Evolutionary conservation across 2,113 vertebrate genomes (phyloP), one percentile per base, ranked within the genome.

Genomic region (Cebus imitator): DNA sequence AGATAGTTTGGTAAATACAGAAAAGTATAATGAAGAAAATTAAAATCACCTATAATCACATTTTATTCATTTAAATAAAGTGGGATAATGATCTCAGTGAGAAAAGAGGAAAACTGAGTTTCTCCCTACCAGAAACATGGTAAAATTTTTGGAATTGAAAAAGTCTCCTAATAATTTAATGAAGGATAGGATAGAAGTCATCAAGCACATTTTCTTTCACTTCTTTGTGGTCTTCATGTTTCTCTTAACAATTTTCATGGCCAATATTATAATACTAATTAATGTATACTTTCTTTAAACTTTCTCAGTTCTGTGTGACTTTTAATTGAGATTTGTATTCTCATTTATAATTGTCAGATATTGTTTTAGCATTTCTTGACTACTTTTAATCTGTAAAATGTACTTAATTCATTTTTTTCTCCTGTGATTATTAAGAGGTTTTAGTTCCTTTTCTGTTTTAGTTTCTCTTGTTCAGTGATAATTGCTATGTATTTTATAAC

Each of bases 11-110:
- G 68, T 90, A 96, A 97, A 87, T 86, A 45, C 12, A 82, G 70
- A 80, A 97, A 96, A 97, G 37, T 72, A 55, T 91, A 84, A 73
- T 84, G 93, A 93, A 91, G 52, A 95, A 96, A 96, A 85, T 95
- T 87, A 84, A 92, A 89, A 95, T 89, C 20, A 81, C 57, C 84
- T 97, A 25, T 94, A 87, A 78, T 93, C 43, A 75, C 17, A 82
- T 72, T 97, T 92, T 81, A 81, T 80, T 97, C 52, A 86, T 40
- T 94, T 96, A 92, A 93, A 58, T 93, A 87, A 95, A 91, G 20
- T 90, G 1, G 4, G 52, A 32, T 57, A 97, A 88, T 96, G 11
- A 93, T 91, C 61, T 87, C 40, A 58, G 30, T 83, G 23, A 58
- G 43, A 35, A 95, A 96, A 40, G 12, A 27, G 7, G 37, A 21